Conservation (phyloP, 1,140 invertebrate genomes). For the Diabrotica undecimpunctata region DNA sequence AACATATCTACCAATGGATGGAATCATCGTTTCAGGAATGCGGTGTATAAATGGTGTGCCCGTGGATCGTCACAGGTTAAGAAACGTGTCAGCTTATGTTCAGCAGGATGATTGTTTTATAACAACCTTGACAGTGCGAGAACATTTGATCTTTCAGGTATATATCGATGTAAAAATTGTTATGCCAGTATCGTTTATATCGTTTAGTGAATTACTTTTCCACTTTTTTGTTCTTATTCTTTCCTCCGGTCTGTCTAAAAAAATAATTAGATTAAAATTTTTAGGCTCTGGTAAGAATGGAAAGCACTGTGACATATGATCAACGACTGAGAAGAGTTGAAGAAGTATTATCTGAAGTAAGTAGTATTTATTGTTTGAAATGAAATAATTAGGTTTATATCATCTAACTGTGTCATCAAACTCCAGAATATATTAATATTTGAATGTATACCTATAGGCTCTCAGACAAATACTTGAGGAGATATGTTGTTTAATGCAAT, state of each 20-base stretch:
- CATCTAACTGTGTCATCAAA: too few species aligned
- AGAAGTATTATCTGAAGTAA: conserved; percentile 83
- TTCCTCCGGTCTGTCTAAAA: neutral
- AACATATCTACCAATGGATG: conserved; percentile 70
- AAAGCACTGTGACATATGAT: conserved; percentile 67
- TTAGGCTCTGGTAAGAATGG: conserved; percentile 90
- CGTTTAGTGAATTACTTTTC: too few species aligned
- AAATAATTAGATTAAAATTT: conserved; percentile 16
- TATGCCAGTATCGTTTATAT: neutral
- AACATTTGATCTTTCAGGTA: conserved; percentile 86
- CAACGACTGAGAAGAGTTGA: conserved; percentile 81
- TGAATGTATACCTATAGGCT: too few species aligned
- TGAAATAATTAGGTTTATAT: too few species aligned
- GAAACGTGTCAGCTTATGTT: conserved; percentile 85
- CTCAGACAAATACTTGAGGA: too few species aligned
- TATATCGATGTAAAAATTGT: neutral
- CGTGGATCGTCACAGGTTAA: conserved; percentile 63
- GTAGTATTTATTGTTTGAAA: conserved; percentile 16
- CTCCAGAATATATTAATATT: too few species aligned
- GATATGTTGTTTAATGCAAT: too few species aligned
- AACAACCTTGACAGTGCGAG: conserved; percentile 83
- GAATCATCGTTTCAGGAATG: conserved; percentile 66
- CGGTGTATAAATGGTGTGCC: conserved; percentile 69
- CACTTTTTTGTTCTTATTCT: neutral
- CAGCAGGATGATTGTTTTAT: conserved; percentile 96